Evolutionary conservation across 2,888 invertebrate genomes (phyloP).

Genomic region (Hypomecis atomaria): DNA sequence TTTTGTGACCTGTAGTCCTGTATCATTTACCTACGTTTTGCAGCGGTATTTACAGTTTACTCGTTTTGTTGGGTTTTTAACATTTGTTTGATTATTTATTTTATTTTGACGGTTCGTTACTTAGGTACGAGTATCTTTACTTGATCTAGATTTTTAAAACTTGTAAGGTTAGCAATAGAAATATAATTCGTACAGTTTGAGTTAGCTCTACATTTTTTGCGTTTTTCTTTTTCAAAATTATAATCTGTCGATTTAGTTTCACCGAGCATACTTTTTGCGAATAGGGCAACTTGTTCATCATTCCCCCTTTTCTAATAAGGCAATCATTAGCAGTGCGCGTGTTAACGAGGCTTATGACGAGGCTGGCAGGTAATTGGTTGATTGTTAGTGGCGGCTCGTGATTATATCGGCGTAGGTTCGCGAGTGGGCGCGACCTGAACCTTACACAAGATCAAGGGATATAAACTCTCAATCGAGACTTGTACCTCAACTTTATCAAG

Average conservation of each 20-base stretch:
- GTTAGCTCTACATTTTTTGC: no score
- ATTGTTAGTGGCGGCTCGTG: conserved; percentile 46
- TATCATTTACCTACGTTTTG: not conserved
- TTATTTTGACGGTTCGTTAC: no score
- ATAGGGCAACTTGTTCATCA: not conserved
- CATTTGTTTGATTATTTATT: not conserved
- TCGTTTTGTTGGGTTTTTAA: not conserved
- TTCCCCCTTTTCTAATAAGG: conserved; percentile 18
- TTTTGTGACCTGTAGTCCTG: not conserved
- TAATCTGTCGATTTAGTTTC: not conserved
- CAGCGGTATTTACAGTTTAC: not conserved
- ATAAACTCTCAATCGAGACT: conserved; percentile 43
- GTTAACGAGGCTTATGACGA: conserved; percentile 35
- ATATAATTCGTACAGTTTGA: no score
- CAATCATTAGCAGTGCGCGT: conserved; percentile 30
- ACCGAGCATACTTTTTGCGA: not conserved
- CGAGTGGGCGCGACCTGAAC: conserved; percentile 51
- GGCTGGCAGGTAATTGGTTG: conserved; percentile 43
- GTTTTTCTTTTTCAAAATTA: no score
- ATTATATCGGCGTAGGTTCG: conserved; percentile 55
- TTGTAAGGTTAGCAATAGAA: no score
- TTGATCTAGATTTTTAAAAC: no score
- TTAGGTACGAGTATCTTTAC: no score
- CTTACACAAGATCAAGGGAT: conserved; percentile 59
- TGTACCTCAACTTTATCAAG: conserved; percentile 21